These are phyloP conservation scores for Zosterops hypoxanthus DNA, from an alignment of 2,113 vertebrate species.

Conservation along the genomic window DNA sequence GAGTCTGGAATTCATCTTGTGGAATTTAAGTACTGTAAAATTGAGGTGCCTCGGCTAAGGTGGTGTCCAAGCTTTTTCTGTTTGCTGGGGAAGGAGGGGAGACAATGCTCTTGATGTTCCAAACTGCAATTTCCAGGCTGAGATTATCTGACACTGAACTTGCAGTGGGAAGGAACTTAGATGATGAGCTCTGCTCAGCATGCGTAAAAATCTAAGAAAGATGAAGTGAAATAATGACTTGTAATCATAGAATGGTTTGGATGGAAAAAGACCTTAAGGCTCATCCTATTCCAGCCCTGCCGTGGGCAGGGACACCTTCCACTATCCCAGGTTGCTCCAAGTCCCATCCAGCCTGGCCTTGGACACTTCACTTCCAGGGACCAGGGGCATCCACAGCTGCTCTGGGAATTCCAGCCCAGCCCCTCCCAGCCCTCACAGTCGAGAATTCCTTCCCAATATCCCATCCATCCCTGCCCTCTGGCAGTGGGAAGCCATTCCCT, in stretches of 20 bases:
- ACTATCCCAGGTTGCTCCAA: fast-evolving
- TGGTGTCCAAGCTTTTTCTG: background rate
- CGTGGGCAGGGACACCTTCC: background rate
- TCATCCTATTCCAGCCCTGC: background rate
- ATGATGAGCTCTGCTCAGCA: background rate
- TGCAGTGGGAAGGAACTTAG: background rate
- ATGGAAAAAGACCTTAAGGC: background rate
- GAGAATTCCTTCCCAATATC: background rate
- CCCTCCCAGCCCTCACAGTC: background rate
- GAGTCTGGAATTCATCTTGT: background rate
- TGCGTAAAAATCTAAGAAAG: background rate
- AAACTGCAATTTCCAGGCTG: background rate
- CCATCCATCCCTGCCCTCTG: background rate
- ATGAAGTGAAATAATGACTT: background rate
- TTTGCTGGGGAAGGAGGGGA: background rate
- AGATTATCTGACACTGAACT: background rate
- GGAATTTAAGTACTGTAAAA: background rate
- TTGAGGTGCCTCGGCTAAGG: background rate
- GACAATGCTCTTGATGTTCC: background rate
- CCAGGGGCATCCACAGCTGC: background rate
- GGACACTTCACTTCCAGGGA: fast-evolving
- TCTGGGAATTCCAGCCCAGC: background rate
- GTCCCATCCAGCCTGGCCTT: fast-evolving
- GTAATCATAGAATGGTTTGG: background rate
- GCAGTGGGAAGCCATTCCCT: background rate